These are phyloP conservation scores for Celastrina argiolus DNA, from an alignment of 2,888 invertebrate genomes.

Conservation along the genomic window DNA sequence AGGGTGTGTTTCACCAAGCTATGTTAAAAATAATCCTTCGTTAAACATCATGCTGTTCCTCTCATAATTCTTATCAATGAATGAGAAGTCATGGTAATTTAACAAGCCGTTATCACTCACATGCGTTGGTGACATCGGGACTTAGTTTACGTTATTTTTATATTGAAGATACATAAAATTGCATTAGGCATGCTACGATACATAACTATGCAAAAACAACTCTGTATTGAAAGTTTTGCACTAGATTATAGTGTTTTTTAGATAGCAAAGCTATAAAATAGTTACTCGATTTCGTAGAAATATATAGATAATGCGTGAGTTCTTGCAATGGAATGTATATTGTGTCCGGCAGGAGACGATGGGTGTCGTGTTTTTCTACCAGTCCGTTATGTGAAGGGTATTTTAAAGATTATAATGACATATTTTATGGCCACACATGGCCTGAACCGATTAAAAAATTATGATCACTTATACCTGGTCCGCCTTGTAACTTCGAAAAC, in stretches of 20 bases:
- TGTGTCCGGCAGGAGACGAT: constrained; percentile 10
- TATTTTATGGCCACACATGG: constrained; percentile 6
- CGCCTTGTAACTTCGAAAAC: background rate
- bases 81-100: too few relatives aligned
- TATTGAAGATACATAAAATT: background rate
- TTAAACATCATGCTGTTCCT: too few relatives aligned
- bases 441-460: constrained; percentile 7
- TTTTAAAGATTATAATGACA: constrained; percentile 17
- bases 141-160: too few relatives aligned
- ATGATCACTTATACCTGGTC: background rate
- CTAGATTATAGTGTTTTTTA: background rate
- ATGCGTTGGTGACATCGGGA: too few relatives aligned
- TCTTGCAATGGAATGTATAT: constrained; percentile 8
- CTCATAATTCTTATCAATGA: too few relatives aligned
- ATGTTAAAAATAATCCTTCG: too few relatives aligned
- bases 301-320: constrained; percentile 6
- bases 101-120: too few relatives aligned
- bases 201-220: background rate
- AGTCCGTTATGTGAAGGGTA: constrained; percentile 6
- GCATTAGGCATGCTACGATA: background rate
- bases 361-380: constrained; percentile 3
- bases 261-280: constrained; percentile 4
- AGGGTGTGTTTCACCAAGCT: too few relatives aligned
- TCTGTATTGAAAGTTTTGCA: background rate
- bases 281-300: constrained; percentile 11